Conservation (phyloP, 2,888 invertebrate species). For the Cantharis lateralis region DNA sequence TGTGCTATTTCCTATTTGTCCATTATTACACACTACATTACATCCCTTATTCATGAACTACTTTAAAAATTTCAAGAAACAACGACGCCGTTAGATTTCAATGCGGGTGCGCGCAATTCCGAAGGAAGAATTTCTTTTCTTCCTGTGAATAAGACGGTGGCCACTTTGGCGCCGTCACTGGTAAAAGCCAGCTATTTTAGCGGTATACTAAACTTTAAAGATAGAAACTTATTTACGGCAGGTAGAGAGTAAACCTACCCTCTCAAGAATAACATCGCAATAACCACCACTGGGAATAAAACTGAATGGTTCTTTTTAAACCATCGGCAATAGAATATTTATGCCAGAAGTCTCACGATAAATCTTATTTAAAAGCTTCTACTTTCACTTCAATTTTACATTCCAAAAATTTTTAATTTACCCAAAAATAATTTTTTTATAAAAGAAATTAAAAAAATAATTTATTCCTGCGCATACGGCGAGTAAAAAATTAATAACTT, state of each 20-base stretch:
- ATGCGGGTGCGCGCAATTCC: neutral
- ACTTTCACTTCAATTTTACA: neutral
- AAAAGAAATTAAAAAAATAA: too few species aligned
- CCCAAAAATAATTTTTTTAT: too few species aligned
- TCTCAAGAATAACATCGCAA: neutral
- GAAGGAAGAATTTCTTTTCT: neutral
- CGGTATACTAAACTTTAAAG: neutral
- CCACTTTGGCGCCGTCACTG: neutral
- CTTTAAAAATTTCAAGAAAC: neutral
- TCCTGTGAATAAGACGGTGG: neutral
- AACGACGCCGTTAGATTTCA: neutral
- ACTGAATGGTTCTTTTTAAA: neutral
- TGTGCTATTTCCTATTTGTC: constrained; percentile 11
- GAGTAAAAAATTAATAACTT: neutral
- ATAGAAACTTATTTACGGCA: neutral
- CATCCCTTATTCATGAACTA: neutral
- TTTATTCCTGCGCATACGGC: too few species aligned
- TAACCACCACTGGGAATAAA: neutral
- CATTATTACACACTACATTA: neutral
- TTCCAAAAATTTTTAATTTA: neutral
- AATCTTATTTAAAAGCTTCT: neutral
- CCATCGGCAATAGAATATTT: neutral
- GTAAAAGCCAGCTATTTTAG: neutral
- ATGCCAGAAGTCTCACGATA: neutral
- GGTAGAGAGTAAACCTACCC: neutral